Percentiles rank a stretch among this genome's conserved stretches.
These are phyloP conservation scores for Calephelis virginiensis DNA, from an alignment of 1,140 invertebrate genomes.

Conservation along the genomic window DNA sequence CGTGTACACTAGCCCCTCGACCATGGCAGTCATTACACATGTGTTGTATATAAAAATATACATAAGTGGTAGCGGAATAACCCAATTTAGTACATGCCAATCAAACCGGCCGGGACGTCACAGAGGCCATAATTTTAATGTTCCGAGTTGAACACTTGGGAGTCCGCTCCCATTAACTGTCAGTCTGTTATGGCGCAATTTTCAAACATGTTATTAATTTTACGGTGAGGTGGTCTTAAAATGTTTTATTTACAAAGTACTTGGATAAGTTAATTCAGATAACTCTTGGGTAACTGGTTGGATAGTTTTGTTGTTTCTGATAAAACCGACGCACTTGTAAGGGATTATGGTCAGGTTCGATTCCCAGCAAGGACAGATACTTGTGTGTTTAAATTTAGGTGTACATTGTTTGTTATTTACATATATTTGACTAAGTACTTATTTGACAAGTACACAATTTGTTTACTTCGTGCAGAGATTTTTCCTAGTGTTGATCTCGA, in stretches of 20 bases:
- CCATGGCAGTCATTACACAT: background rate
- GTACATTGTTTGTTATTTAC: no score
- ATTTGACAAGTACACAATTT: no score
- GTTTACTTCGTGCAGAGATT: no score
- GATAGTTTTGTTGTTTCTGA: no score
- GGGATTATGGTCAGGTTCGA: no score
- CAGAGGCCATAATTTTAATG: conserved; percentile 49
- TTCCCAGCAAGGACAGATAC: no score
- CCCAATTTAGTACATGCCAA: conserved; percentile 37
- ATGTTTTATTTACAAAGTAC: conserved; percentile 7
- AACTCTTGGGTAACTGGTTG: background rate
- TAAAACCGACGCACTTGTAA: no score
- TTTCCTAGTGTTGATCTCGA: no score
- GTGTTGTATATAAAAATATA: background rate
- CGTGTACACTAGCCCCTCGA: no score
- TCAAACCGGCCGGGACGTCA: conserved; percentile 32
- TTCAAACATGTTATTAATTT: conserved; percentile 55
- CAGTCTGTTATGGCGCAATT: conserved; percentile 40
- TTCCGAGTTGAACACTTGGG: conserved; percentile 35
- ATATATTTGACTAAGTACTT: no score
- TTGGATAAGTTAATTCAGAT: conserved; percentile 6
- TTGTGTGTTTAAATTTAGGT: no score
- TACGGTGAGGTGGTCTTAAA: conserved; percentile 35
- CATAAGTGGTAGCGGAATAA: conserved; percentile 8
- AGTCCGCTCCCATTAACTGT: conserved; percentile 43